Evolutionary conservation across 2,888 invertebrate species (phyloP).

Genomic region (Falcaria lacertinaria): DNA sequence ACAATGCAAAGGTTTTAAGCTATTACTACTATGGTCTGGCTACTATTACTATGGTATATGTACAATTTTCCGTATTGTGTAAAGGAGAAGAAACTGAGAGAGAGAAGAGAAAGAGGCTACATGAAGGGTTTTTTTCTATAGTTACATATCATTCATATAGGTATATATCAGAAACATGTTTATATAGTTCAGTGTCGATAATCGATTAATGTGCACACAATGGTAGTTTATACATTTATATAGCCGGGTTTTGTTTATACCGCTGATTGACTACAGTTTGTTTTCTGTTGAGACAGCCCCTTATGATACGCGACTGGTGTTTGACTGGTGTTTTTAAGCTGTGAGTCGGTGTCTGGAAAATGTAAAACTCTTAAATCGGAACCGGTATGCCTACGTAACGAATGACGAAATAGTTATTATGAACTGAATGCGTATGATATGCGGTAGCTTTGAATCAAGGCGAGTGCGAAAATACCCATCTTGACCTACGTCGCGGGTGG

Average conservation of each 20-base stretch:
- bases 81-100: too few relatives aligned
- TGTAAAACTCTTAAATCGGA: conserved; percentile 18
- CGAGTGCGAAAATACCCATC: conserved; percentile 71
- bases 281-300: not conserved
- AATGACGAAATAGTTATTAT: conserved; percentile 73
- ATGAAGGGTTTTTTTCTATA: too few relatives aligned
- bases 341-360: conserved; percentile 20
- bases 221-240: too few relatives aligned
- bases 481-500: conserved; percentile 69
- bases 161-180: too few relatives aligned
- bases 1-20: too few relatives aligned
- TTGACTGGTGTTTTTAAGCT: conserved; percentile 2
- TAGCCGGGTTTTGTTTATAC: not conserved
- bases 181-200: conserved; percentile 15
- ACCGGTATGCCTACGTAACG: conserved; percentile 9
- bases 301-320: not conserved
- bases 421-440: conserved; percentile 63
- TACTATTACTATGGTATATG: too few relatives aligned
- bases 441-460: conserved; percentile 76
- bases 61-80: too few relatives aligned
- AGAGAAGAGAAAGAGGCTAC: too few relatives aligned
- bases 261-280: not conserved
- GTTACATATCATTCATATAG: too few relatives aligned
- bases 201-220: too few relatives aligned
- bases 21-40: too few relatives aligned